Base-by-base conservation (phyloP, 2,888 invertebrate genomes). In the Pterostichus niger region DNA sequence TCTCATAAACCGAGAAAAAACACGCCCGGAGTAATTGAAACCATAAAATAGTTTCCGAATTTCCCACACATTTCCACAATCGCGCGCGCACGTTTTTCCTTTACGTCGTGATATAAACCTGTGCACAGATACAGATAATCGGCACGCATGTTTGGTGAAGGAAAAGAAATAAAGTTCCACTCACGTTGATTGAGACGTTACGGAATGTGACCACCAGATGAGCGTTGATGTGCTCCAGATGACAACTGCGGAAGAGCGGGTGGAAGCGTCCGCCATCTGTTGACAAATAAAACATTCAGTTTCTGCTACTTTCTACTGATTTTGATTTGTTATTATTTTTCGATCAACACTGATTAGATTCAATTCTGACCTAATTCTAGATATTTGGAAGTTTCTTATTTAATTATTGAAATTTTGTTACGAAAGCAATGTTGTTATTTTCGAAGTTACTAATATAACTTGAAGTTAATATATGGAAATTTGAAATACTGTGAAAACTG, bases 191-290 rank as follows among this genome's bases (percentile, higher is more conserved):
- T 78, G 95, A 94, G 84, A 94, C 93, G 88, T 95, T 95, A 88
- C 94, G 93, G 89, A 95, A 95, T 83, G 95, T 94, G 85, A 95
- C 92, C 84, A 94, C 91, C 85, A 96, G 90, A 87, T 95, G 92
- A 6, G 94, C 93, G 85, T 94, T 93, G 85, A 94, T 93, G 87
- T 94, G 92, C 85, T 93, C 93, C 85, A 95, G 92, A 84, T 93
- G 91, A 88, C 96, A 96, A 89, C 95, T 94, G 84, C 95, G 92
- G 84, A 96, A 92, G 85, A 96, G 91, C 17, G 96, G 95, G 88
- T 95, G 95, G 89, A 95, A 96, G 87, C 94, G 88, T 56, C 91
- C 93, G 86, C 94, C 95, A 91, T 94, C 95, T 95, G 90, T 13
- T 15, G 24, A 52, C 15, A 54, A 54, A 52, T 6, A 75, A 52